These are phyloP conservation scores for Chanos chanos DNA, from an alignment of 2,797 vertebrate genomes.

Conservation along the genomic window DNA sequence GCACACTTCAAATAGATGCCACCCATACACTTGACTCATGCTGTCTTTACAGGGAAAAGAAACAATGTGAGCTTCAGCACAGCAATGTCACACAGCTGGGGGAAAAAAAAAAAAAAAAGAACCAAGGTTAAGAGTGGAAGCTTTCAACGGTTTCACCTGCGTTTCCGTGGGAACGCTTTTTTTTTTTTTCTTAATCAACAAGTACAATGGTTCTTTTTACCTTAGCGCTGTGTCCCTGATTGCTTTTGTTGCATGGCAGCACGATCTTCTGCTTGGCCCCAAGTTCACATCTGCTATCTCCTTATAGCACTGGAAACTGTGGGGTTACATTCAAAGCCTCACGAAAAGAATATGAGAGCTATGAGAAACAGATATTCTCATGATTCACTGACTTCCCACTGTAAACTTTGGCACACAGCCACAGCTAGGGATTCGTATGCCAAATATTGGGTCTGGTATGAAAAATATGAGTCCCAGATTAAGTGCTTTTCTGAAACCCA, in stretches of 20 bases:
- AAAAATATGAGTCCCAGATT: background rate
- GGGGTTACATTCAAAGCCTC: background rate
- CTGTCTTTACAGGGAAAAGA: constrained; percentile 25
- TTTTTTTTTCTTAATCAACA: constrained; percentile 33
- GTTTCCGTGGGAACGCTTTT: constrained; percentile 56
- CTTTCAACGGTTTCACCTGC: constrained; percentile 49
- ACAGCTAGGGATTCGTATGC: background rate
- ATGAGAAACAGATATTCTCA: background rate
- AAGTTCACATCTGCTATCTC: constrained; percentile 8
- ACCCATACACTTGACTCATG: background rate
- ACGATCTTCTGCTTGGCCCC: constrained; percentile 27
- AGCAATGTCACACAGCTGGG: constrained; percentile 18
- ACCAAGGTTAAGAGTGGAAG: constrained; percentile 45
- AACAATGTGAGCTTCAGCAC: constrained; percentile 32
- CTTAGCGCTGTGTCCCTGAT: constrained; percentile 36
- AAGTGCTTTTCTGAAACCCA: too few relatives aligned
- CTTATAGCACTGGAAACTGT: background rate
- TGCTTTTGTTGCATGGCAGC: constrained; percentile 46
- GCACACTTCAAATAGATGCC: constrained; percentile 1
- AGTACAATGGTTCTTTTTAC: constrained; percentile 32
- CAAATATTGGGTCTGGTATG: background rate
- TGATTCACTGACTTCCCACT: background rate
- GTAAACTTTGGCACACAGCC: background rate
- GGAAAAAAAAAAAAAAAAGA: constrained; percentile 19
- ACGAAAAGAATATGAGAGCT: background rate